Base-by-base conservation (phyloP, 1,140 invertebrate species). In the Chionoecetes opilio region DNA sequence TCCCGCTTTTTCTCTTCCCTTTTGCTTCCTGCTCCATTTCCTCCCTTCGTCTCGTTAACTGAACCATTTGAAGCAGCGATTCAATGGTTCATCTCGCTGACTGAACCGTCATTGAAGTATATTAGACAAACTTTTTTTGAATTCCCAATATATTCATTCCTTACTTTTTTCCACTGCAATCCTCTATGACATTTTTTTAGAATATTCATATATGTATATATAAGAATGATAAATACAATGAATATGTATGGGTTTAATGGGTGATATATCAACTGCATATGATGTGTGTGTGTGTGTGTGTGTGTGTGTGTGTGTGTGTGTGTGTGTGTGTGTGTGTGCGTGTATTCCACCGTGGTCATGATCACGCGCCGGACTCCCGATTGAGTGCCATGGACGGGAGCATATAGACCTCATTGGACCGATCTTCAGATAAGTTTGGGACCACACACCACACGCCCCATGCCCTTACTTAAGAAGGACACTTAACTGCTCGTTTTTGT, bases 81-180 rank as follows among this genome's bases (percentile, higher is more conserved):
- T 75, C n/a, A n/a, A n/a, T n/a, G 63, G 63, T 75, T 75, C 63
- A 26, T 75, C n/a, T 75, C 63, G 63, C 63, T 75, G 63, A 75
- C 63, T 75, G 63, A 75, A 75, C 21, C 63, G 63, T 75, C 63
- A n/a, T n/a, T n/a, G n/a, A 75, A 75, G n/a, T 75, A 17, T 21
- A n/a, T 75, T n/a, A 1, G 11, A 75, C 9, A n/a, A n/a, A n/a
- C n/a, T 75, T 75, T 14, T 14, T 75, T 75, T 75, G 46, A 53
- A 2, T 53, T 53, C 21, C 8, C 46, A 53, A 9, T 53, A 14
- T 53, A 53, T 53, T 3, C 11, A 53, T 3, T 53, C 9, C 0
- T 53, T 53, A 3, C 9, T 75, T 75, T 75, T 75, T 46, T 46
- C 14, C 41, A 8, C 41, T 46, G 41, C 14, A 8, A 5, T 5